Evolutionary conservation across 2,888 invertebrate genomes (phyloP).

Genomic region (Rhogogaster chlorosoma): DNA sequence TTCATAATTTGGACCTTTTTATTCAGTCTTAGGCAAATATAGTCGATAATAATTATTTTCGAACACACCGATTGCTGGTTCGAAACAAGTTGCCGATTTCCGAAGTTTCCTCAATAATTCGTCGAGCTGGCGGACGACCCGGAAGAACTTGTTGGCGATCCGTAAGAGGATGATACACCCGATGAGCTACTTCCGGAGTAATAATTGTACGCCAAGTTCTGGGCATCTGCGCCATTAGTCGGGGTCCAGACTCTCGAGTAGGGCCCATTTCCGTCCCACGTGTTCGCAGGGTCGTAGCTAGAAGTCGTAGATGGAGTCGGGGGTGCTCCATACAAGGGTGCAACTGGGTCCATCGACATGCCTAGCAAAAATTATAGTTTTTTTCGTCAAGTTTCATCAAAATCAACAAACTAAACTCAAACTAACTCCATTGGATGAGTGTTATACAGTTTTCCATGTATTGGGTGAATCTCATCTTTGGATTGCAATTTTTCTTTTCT

Average conservation of each 20-base stretch:
- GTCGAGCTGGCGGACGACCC: slow-evolving; percentile 78
- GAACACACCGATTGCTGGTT: slow-evolving; percentile 24
- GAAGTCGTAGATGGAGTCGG: slow-evolving; percentile 80
- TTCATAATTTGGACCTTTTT: neutral
- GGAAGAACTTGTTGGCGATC: slow-evolving; percentile 81
- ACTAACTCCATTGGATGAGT: neutral
- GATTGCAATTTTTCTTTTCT: neutral
- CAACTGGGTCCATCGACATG: slow-evolving; percentile 85
- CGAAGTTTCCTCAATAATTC: slow-evolving; percentile 63
- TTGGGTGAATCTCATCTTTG: neutral
- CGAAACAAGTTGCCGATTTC: slow-evolving; percentile 38
- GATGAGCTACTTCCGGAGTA: slow-evolving; percentile 82
- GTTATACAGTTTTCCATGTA: neutral
- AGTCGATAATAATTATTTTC: slow-evolving; percentile 9
- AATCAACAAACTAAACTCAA: neutral
- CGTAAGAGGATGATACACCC: slow-evolving; percentile 87
- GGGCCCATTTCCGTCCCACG: slow-evolving; percentile 88
- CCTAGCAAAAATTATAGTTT: slow-evolving; percentile 75
- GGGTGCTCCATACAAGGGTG: slow-evolving; percentile 86
- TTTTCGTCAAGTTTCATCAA: neutral
- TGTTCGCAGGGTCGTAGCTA: slow-evolving; percentile 83
- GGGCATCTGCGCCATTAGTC: slow-evolving; percentile 71
- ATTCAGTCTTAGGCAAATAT: neutral
- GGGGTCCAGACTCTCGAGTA: slow-evolving; percentile 89
- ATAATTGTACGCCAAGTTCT: slow-evolving; percentile 77